A percentile compares a stretch with the other conserved stretches of the same genome.
Conservation (phyloP, 2,888 invertebrate genomes). For the Drepanosiphum platanoidis region DNA sequence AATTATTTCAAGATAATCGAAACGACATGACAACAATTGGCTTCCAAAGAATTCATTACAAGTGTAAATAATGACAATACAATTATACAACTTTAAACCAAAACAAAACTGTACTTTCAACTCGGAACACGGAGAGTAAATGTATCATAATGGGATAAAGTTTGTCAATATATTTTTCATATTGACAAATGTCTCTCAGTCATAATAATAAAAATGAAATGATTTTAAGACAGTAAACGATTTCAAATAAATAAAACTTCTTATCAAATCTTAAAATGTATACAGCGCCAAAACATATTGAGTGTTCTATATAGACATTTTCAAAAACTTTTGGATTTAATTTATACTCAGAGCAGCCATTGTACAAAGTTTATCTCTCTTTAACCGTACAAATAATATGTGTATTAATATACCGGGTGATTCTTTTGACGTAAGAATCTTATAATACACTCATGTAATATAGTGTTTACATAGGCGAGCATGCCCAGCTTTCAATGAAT, state of each 20-base stretch:
- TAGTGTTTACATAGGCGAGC: no score
- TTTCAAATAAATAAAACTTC: constrained; percentile 3
- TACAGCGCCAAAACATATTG: neutral
- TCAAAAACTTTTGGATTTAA: constrained; percentile 24
- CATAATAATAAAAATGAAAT: neutral
- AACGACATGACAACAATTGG: neutral
- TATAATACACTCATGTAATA: no score
- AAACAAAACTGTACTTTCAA: neutral
- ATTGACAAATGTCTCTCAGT: neutral
- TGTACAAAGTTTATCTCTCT: constrained; percentile 14
- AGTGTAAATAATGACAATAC: neutral
- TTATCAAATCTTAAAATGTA: constrained; percentile 10
- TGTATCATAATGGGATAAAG: neutral
- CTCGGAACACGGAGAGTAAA: neutral
- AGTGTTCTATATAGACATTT: constrained; percentile 7
- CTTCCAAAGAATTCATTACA: neutral
- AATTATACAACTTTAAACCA: neutral
- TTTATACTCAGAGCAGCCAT: neutral
- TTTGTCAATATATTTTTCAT: constrained; percentile 11
- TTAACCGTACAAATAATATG: no score
- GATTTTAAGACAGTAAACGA: neutral
- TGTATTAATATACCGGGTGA: no score
- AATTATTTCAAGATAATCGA: neutral
- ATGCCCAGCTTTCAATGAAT: no score
- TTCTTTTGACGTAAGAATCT: no score